Percentiles rank a stretch among this genome's conserved stretches.
phyloP scores from a whole-genome alignment of 2,888 invertebrate species.

The Tanytarsus gracilentus region DNA sequence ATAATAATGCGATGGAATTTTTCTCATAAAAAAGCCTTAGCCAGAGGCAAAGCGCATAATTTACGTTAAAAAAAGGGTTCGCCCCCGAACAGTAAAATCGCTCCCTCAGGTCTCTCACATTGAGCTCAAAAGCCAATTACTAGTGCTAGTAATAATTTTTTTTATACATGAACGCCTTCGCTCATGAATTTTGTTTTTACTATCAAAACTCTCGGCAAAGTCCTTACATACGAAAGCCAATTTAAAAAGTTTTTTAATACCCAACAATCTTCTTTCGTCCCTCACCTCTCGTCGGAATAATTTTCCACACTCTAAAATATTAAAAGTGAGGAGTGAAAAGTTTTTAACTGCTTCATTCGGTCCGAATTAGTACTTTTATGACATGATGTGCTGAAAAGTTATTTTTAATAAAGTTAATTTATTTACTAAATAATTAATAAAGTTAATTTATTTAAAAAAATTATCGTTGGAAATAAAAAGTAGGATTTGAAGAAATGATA shows the following conservation, averaged over 20 bases:
- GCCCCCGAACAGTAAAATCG: background rate
- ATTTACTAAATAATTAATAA: too few species aligned
- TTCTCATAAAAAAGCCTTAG: background rate
- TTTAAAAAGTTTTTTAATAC: conserved; percentile 18
- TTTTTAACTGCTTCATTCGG: too few species aligned
- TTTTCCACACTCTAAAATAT: too few species aligned
- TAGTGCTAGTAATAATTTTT: background rate
- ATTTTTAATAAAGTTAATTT: too few species aligned
- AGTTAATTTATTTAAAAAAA: too few species aligned
- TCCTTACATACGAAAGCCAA: conserved; percentile 1
- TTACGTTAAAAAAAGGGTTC: conserved; percentile 2
- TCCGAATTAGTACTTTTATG: too few species aligned
- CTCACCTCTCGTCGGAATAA: too few species aligned
- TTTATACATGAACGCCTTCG: conserved; percentile 7
- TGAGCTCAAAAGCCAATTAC: conserved; percentile 3
- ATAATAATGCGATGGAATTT: conserved; percentile 3
- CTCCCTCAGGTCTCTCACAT: background rate
- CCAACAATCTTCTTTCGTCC: background rate
- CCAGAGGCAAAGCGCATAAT: background rate
- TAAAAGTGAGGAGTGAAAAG: too few species aligned
- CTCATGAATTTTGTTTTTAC: background rate
- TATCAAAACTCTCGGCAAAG: background rate
- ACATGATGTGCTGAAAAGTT: too few species aligned
- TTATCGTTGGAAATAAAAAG: background rate
- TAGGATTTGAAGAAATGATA: background rate